Evolutionary conservation across 2,113 vertebrate species (phyloP).

Genomic region (Athene noctua): DNA sequence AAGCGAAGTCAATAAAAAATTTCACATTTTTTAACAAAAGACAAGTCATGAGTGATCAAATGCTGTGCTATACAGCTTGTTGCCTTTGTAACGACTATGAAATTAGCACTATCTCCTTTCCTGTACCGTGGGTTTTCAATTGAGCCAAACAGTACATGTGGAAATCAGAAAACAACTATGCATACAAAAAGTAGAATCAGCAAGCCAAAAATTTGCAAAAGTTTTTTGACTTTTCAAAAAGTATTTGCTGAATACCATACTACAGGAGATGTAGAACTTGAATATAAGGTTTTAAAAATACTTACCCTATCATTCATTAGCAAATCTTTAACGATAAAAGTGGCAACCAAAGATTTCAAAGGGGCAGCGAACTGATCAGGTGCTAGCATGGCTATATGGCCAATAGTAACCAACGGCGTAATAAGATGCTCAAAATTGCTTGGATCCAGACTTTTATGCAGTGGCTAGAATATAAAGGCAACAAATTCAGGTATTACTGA

Average conservation of each 20-base stretch:
- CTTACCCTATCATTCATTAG: slow-evolving; percentile 96
- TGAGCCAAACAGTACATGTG: neutral
- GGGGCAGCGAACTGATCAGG: slow-evolving; percentile 96
- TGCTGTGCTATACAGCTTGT: neutral
- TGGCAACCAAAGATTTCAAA: slow-evolving; percentile 94
- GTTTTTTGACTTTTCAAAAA: neutral
- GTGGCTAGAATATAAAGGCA: slow-evolving; percentile 76
- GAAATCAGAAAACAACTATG: neutral
- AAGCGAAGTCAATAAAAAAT: neutral
- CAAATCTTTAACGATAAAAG: slow-evolving; percentile 97
- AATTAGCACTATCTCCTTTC: neutral
- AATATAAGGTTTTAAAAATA: neutral
- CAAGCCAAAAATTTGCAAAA: neutral
- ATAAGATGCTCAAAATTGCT: slow-evolving; percentile 96
- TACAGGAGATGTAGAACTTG: neutral
- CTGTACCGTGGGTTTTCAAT: neutral
- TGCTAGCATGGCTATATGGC: slow-evolving; percentile 94
- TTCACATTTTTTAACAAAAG: neutral
- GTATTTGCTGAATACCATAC: neutral
- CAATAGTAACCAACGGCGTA: slow-evolving; percentile 92
- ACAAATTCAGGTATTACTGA: neutral
- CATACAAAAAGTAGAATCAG: neutral
- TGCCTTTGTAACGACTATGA: neutral
- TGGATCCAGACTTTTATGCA: slow-evolving; percentile 94
- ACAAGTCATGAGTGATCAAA: neutral